Conservation (phyloP, 1,140 invertebrate species). For the Caenorhabditis tropicalis region DNA sequence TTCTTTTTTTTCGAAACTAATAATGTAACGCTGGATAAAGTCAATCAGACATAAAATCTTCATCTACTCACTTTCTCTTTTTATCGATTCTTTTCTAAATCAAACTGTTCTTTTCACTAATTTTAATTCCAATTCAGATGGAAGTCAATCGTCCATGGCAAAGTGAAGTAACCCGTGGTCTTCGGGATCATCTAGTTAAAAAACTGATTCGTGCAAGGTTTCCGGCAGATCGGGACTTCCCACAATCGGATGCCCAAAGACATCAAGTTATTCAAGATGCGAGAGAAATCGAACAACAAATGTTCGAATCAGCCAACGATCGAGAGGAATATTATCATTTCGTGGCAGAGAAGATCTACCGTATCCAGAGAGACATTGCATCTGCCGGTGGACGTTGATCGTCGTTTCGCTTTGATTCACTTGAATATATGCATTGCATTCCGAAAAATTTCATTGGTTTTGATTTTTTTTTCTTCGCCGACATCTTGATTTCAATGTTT, state of each 20-base stretch:
- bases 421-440: too few relatives aligned
- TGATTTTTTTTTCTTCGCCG: too few relatives aligned
- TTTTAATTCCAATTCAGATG: too few relatives aligned
- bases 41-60: too few relatives aligned
- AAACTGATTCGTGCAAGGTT: conserved; percentile 99
- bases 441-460: too few relatives aligned
- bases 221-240: conserved; percentile 89
- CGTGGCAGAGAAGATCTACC: conserved; percentile 98
- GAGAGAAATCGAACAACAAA: conserved; percentile 96
- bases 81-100: neutral
- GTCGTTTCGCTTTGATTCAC: too few relatives aligned
- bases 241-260: conserved; percentile 92
- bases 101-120: too few relatives aligned
- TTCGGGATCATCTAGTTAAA: conserved; percentile 96
- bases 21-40: too few relatives aligned
- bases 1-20: too few relatives aligned
- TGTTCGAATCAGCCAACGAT: conserved; percentile 97
- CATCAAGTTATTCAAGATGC: conserved; percentile 96
- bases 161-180: conserved; percentile 89
- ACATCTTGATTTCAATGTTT: too few relatives aligned
- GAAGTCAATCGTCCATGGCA: conserved; percentile 79
- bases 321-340: conserved; percentile 97
- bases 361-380: conserved; percentile 90
- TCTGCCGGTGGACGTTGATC: neutral
- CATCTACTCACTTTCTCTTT: too few relatives aligned